A percentile compares a stretch with the other conserved stretches of the same genome.
These are phyloP conservation scores for Neolamprologus toae DNA, from an alignment of 2,113 vertebrate species.

Conservation along the genomic window DNA sequence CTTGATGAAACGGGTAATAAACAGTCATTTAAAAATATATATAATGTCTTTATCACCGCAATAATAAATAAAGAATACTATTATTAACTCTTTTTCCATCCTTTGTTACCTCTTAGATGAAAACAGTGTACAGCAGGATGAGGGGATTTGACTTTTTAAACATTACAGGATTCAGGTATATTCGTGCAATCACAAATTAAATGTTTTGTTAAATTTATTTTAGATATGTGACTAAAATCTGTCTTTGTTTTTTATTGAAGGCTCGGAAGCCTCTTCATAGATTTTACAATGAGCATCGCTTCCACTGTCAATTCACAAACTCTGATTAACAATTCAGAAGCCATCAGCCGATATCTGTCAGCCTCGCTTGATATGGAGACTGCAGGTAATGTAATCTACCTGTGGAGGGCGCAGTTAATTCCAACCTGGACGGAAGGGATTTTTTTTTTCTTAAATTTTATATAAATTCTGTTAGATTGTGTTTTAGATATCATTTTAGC, in stretches of 20 bases:
- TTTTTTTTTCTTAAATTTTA: neutral
- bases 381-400: constrained; percentile 4
- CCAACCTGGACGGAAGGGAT: neutral
- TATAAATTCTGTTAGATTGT: neutral
- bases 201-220: neutral
- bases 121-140: constrained; percentile 21
- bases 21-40: neutral
- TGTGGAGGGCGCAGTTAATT: neutral
- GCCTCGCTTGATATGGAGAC: neutral
- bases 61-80: neutral
- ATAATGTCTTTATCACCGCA: neutral
- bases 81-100: neutral
- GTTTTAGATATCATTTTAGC: neutral
- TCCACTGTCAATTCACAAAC: fast-evolving
- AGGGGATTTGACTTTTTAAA: constrained; percentile 21
- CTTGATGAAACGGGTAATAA: neutral
- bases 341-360: fast-evolving
- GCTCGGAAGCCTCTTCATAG: constrained; percentile 17
- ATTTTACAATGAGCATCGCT: constrained; percentile 21
- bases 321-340: fast-evolving
- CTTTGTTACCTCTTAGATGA: constrained; percentile 41
- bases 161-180: constrained; percentile 24
- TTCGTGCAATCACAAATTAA: neutral
- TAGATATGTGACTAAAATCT: neutral
- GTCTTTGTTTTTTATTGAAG: neutral